A percentile compares a stretch with the other conserved stretches of the same genome.
These are phyloP conservation scores for Andricus quercusramuli DNA, from an alignment of 2,888 invertebrate species.

Conservation along the genomic window DNA sequence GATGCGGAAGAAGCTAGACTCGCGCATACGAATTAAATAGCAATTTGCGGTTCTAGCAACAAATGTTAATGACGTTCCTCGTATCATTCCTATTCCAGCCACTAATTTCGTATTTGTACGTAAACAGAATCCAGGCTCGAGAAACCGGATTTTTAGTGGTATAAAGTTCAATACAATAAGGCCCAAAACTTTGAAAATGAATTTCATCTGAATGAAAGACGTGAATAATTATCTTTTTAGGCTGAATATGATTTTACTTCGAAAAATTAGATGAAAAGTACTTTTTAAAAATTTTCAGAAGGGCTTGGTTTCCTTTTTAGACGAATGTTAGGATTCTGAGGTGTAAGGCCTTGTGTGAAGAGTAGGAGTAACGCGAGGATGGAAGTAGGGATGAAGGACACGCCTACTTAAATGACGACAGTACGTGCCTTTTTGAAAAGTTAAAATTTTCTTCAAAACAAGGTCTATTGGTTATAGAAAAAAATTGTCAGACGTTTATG, in stretches of 20 bases:
- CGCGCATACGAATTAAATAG: constrained; percentile 20
- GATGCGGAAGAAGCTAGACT: constrained; percentile 10
- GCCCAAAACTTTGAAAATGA: neutral
- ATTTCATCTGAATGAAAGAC: neutral
- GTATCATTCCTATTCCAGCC: neutral
- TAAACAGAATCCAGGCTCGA: neutral
- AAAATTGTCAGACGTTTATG: neutral
- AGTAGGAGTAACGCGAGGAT: neutral
- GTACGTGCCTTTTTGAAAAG: neutral
- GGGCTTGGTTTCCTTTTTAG: neutral
- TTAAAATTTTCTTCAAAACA: neutral
- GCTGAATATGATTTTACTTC: neutral
- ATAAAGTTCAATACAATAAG: too few relatives aligned
- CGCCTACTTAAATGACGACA: too few relatives aligned
- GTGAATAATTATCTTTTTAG: neutral
- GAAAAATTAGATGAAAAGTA: neutral
- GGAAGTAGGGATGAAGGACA: neutral
- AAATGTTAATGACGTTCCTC: constrained; percentile 6
- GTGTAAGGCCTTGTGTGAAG: neutral
- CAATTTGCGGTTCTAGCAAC: constrained; percentile 33
- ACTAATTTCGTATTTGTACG: neutral
- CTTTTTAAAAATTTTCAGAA: neutral
- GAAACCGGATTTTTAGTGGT: neutral
- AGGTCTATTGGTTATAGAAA: neutral
- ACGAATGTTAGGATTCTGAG: neutral